Base-by-base conservation (phyloP, 1,140 invertebrate species). In the Amyelois transitella region DNA sequence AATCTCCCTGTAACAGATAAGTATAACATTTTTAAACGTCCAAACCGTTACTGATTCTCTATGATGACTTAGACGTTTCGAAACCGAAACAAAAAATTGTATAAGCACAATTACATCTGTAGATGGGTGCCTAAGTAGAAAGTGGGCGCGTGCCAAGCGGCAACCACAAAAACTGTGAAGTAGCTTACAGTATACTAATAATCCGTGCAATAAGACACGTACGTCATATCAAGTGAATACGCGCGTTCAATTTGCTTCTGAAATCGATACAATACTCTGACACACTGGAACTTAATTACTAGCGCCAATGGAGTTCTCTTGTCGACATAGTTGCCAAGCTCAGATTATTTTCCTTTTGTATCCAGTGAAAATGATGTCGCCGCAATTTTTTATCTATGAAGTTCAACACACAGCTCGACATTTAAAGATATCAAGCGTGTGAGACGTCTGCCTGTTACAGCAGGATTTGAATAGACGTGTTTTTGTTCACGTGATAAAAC, bases 201-300 rank as follows among this genome's bases (percentile, higher is more conserved):
- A 84, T 82, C 77, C 77, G 76, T 83, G 77, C 80, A 82, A 83
- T 86, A 82, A 81, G 75, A 82, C 82, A 86, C 80, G 79, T 83
- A 77, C 74, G 66, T 58, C 62, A 66, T 74, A 66, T 77, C 75
- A 75, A 73, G 81, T 84, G 81, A 79, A 81, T 79, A 80, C 68
- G 76, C 69, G 64, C n/a, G 77, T 77, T 70, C 77, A 79, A 83
- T 78, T 83, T 83, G 66, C 69, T 68, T 64, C 70, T 64, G 69
- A 55, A 53, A 52, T 62, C 53, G 62, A 56, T 66, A 77, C 75
- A 77, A 80, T 77, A 67, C 61, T 55, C 60, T n/a, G n/a, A n/a
- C n/a, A 57, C 64, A 59, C 61, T 61, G 64, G 68, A 66, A 80
- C 71, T 72, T 80, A 76, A 81, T 81, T 81, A 80, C 63, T 69